phyloP scores from a whole-genome alignment of 2,797 vertebrate genomes.

The Lagodon rhomboides region DNA sequence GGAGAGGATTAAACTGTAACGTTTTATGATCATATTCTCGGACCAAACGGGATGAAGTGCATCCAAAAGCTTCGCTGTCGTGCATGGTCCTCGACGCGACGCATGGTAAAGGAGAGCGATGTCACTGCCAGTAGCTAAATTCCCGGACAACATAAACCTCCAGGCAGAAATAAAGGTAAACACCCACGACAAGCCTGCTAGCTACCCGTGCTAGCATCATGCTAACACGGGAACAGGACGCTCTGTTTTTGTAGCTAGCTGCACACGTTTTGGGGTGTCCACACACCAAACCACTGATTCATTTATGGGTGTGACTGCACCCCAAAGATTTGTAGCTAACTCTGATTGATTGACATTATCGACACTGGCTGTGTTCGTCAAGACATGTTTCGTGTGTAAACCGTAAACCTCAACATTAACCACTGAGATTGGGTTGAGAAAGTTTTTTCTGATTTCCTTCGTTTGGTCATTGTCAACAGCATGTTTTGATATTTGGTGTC shows the following conservation, averaged over 20 bases:
- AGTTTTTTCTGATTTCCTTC: neutral
- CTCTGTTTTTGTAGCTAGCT: conserved; percentile 47
- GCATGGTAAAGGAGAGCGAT: conserved; percentile 52
- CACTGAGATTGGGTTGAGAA: neutral
- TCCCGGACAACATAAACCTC: conserved; percentile 48
- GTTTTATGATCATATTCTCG: conserved; percentile 47
- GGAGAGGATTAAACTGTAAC: conserved; percentile 68
- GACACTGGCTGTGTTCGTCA: fast-evolving
- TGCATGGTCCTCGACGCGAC: conserved; percentile 10
- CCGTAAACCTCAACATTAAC: neutral
- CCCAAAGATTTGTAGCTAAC: neutral
- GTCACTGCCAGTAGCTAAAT: conserved; percentile 49
- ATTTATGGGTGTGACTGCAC: neutral
- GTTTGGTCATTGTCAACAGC: neutral
- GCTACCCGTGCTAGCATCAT: conserved; percentile 58
- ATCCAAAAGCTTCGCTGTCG: neutral
- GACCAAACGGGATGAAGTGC: conserved; percentile 55
- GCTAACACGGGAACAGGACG: conserved; percentile 57
- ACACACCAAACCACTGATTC: neutral
- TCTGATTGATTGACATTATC: neutral
- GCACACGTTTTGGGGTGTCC: conserved; percentile 12
- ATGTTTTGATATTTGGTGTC: neutral
- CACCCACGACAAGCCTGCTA: conserved; percentile 46
- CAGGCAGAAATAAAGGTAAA: conserved; percentile 78
- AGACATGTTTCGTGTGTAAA: neutral